These are phyloP conservation scores for Nipponia nippon DNA, from an alignment of 2,113 vertebrate genomes.

Conservation along the genomic window DNA sequence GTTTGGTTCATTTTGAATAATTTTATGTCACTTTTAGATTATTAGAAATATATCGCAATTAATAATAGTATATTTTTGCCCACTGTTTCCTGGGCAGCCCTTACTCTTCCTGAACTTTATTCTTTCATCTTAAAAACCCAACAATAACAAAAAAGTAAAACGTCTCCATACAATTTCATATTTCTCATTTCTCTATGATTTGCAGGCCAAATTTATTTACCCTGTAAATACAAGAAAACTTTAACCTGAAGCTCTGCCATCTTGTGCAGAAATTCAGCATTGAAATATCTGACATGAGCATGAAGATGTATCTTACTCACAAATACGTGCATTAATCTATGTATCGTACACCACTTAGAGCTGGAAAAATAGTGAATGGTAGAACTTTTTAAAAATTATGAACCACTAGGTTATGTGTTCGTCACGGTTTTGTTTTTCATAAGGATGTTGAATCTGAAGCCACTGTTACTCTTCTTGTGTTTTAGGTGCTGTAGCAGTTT, in stretches of 20 bases:
- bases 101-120: background rate
- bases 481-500: constrained; percentile 77
- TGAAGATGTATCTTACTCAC: background rate
- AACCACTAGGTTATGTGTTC: background rate
- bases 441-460: background rate
- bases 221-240: background rate
- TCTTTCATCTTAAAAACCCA: background rate
- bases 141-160: background rate
- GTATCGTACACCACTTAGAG: background rate
- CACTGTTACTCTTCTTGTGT: background rate
- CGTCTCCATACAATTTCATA: background rate
- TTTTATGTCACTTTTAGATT: background rate
- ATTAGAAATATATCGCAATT: background rate
- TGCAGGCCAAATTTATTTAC: background rate
- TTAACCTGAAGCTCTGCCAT: background rate
- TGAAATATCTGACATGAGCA: background rate
- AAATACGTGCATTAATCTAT: background rate
- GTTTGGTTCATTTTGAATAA: background rate
- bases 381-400: background rate
- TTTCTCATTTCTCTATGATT: background rate
- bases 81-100: background rate
- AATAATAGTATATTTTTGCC: background rate
- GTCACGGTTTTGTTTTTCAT: background rate
- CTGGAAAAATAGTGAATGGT: background rate
- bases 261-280: background rate